Base-by-base conservation (phyloP, 2,888 invertebrate genomes). In the Drosophila prostipennis region DNA sequence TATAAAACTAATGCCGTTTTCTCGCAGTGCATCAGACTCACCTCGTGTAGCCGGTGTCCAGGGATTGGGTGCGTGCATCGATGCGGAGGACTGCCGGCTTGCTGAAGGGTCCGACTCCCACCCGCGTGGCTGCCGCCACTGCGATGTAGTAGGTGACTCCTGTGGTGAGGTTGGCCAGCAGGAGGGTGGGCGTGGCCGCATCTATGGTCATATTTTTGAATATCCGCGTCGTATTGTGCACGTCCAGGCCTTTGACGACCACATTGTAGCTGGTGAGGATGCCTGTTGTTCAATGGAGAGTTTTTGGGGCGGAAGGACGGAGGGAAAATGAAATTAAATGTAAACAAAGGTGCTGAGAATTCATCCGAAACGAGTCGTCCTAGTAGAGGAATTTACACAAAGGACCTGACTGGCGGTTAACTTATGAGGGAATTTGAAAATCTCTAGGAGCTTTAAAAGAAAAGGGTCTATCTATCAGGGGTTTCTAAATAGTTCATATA, bases 91-190 rank as follows among this genome's bases (percentile, higher is more conserved):
- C 93, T 8, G 95, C 95, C 78, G 96, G 95, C 75, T 95, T 93
- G 87, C 96, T 96, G 84, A 94, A 96, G 48, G 96, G 96, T 3
- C 98, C 98, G 32, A 95, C 92, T 16, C 98, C 98, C 59, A 95
- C 95, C 74, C 94, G 93, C 11, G 96, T 98, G 85, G 95, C 94
- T 10, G 98, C 98, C 32, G 97, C 96, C 56, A 97, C 95, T 91
- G 95, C 95, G 26, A 98, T 95, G 56, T 95, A 95, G 92, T 98
- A 98, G 68, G 96, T 95, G 84, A 96, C 94, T 83, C 96, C 96
- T 39, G 95, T 94, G 65, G 95, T 95, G 84, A 98, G 93, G 92
- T 97, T 96, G 70, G 95, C 95, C 90, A 98, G 93, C 64, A 96
- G 94, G 34, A 97, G 93, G 52, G 95, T 95, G 43, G 94, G 94